phyloP scores from a whole-genome alignment of 2,113 vertebrate genomes.

The Daboia siamensis region DNA sequence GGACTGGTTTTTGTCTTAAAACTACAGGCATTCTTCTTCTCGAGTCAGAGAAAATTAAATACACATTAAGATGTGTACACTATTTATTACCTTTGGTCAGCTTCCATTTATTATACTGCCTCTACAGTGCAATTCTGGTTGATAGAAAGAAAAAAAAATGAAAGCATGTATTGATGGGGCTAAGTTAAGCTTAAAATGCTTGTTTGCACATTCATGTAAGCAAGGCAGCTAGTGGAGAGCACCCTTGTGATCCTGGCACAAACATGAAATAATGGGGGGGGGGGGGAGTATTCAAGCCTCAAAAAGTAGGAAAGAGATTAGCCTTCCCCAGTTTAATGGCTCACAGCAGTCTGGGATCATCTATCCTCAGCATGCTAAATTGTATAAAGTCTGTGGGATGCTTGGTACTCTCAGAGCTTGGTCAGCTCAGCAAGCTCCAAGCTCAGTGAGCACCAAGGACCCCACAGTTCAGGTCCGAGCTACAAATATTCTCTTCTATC shows the following conservation, averaged over 20 bases:
- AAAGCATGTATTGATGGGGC: neutral
- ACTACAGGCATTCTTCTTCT: neutral
- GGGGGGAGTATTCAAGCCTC: neutral
- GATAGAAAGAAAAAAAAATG: neutral
- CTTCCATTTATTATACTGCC: slow-evolving; percentile 11
- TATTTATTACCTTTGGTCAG: slow-evolving; percentile 8
- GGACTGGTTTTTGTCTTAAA: neutral
- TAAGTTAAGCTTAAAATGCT: neutral
- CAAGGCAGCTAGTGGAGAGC: neutral
- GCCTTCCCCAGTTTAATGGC: neutral
- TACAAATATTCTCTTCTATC: neutral
- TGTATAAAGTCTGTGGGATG: neutral
- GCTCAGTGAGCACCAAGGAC: no score
- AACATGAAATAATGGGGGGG: neutral
- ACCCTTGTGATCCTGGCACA: neutral
- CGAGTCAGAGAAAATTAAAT: slow-evolving; percentile 2
- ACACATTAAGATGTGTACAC: slow-evolving; percentile 10
- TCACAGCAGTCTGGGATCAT: neutral
- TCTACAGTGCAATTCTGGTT: slow-evolving; percentile 1
- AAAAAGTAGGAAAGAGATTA: neutral
- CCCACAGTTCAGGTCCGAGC: no score
- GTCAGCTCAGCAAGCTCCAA: neutral
- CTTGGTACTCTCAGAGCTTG: no score
- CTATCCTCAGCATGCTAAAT: neutral
- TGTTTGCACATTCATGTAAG: neutral